Base-by-base conservation (phyloP, 2,888 invertebrate species). In the Tetragonisca angustula region DNA sequence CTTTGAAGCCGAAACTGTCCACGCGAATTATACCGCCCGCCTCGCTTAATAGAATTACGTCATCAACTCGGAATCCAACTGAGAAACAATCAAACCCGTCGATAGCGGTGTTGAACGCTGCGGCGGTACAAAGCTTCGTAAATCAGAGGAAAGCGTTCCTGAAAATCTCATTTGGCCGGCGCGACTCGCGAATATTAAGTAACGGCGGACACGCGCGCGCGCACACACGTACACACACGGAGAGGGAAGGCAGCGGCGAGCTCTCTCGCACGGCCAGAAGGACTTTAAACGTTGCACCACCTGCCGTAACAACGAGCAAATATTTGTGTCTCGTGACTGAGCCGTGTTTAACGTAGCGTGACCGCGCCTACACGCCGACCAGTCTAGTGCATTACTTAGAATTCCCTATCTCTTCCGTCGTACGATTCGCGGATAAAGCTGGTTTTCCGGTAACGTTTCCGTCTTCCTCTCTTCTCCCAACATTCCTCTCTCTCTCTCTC, bases 281-380 rank as follows among this genome's bases (percentile, higher is more conserved):
- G 69, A 49, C 61, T 71, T 71, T 83, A 83, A 83, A 83, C 81
- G 81, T 21, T 43, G 71, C 83, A 78, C 75, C 84, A 83, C 78
- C 71, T 80, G 78, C 79, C 74, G 80, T 87, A 87, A 87, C 87
- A 87, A 81, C 81, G 68, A 72, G 79, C 83, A 87, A 87, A 87
- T 87, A 89, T 87, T 86, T 86, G 89, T 85, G 81, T 85, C 86
- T 87, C 84, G 83, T 87, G 86, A 89, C 83, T 81, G 79, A 83
- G 78, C 75, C 77, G 59, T 87, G 84, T 87, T 87, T 74, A 89
- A 84, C 85, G 84, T 90, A 76, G 86, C 89, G 86, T 90, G 90
- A 87, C 88, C 87, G 75, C 69, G 76, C 69, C 75, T 68, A 83
- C 81, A 52, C 69, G 71, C 56, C 49, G 56, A 49, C 81, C 74